A percentile compares a stretch with the other conserved stretches of the same genome.
Evolutionary conservation across 35 echinoderm and acorn worm species (phyloP).

Genomic region (Strongylocentrotus purpuratus): DNA sequence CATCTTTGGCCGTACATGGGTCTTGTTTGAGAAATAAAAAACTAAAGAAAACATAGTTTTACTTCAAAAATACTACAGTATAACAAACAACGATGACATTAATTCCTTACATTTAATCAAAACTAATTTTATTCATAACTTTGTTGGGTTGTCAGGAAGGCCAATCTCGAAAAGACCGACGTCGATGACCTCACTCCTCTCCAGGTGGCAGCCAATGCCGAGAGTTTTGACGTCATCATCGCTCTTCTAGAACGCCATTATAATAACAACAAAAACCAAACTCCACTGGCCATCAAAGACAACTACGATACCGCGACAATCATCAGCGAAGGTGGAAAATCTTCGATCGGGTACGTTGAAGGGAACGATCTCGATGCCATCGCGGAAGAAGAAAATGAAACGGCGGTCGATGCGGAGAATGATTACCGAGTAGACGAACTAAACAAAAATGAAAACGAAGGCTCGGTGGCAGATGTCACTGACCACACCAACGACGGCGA

Average conservation of each 20-base stretch:
- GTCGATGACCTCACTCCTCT: conserved; percentile 1
- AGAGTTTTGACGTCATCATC: conserved; percentile 25
- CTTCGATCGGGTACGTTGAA: neutral
- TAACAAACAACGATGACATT: no score
- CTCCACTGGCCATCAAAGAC: neutral
- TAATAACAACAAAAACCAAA: neutral
- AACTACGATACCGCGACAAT: neutral
- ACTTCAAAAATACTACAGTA: no score
- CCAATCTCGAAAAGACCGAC: neutral
- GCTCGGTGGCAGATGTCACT: neutral
- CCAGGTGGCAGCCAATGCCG: conserved; percentile 4
- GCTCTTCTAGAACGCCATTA: neutral
- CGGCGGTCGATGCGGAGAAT: neutral
- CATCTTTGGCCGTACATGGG: no score
- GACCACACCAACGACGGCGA: neutral
- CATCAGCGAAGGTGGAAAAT: neutral
- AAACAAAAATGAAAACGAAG: neutral
- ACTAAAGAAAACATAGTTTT: no score
- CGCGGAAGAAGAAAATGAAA: neutral
- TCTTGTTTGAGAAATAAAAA: no score
- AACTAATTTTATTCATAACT: no score
- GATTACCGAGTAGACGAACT: neutral
- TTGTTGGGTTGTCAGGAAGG: neutral
- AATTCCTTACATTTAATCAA: no score
- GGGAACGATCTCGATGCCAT: neutral